Base-by-base conservation (phyloP, 2,888 invertebrate genomes). In the Aphelenchoides bicaudatus region DNA sequence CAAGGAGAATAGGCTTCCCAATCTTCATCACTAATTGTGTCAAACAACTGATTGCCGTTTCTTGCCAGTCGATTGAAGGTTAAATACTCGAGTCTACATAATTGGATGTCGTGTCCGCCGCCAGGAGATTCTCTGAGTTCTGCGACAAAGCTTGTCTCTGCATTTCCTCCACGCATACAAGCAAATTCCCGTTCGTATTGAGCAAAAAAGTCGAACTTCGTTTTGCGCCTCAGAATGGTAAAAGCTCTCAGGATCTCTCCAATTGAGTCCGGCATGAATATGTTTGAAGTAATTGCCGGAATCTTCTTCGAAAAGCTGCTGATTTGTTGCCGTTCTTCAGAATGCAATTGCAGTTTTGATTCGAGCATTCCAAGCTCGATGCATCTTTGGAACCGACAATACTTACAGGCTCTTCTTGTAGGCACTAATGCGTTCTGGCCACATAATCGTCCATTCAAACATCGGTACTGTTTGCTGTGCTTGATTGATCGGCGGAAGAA, bases 401-500 rank as follows among this genome's bases (percentile, higher is more conserved):
- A 51, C 21, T 51, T 51, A 3, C 52, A 51, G 16, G 52, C 52
- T 6, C 52, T n/a, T 51, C 52, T 43, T 21, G 52, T 51, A 6
- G 52, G 52, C 8, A 51, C 52, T 1, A 27, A 37, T 51, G 39
- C 16, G 37, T 34, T 51, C 21, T 51, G 52, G 34, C 52, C 52
- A 34, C 52, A 51, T 16, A 51, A 39, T 3, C 52, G 31, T 16
- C 52, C 52, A 25, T 51, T 21, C 16, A 51, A 3, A 4, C 52
- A 51, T 29, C 37, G 31, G 38, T 51, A 51, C 19, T 51, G 38
- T 16, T 51, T 51, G 19, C 27, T 21, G 3, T 51, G 52, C 4
- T 51, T 51, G 31, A 51, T 34, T 2, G 52, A 51, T 2, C 52
- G 52, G 21, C 52, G 52, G 21, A 51, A 51, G 39, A 51, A 51